Conservation (phyloP, 1,140 invertebrate species). For the Plectrocnemia conspersa region DNA sequence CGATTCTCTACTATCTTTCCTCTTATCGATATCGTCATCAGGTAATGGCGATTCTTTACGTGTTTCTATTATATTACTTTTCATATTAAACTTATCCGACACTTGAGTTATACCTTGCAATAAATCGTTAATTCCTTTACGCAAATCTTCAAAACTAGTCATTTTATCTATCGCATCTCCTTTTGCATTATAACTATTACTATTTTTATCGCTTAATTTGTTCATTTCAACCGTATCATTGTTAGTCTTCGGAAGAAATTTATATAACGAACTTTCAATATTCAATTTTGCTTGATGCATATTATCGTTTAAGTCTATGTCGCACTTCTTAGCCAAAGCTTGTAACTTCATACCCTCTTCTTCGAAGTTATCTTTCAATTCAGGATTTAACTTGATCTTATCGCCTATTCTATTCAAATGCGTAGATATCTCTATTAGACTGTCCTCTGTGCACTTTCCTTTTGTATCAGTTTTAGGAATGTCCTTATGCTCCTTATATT, state of each 20-base stretch:
- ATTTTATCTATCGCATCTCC: conserved; percentile 48
- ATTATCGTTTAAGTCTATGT: conserved; percentile 30
- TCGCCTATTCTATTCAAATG: conserved; percentile 49
- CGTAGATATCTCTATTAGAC: conserved; percentile 48
- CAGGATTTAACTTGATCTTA: conserved; percentile 46
- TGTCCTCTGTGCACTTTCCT: conserved; percentile 48
- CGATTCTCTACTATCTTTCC: conserved; percentile 43
- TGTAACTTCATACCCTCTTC: conserved; percentile 41
- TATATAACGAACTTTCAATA: not conserved
- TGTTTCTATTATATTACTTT: conserved; percentile 32
- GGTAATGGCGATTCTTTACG: conserved; percentile 36
- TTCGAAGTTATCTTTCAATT: conserved; percentile 44
- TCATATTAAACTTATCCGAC: conserved; percentile 47
- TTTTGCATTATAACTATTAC: no score
- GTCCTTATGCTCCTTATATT: not conserved
- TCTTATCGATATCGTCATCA: conserved; percentile 22
- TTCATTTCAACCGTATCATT: no score
- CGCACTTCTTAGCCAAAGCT: conserved; percentile 31
- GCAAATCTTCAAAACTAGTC: conserved; percentile 49
- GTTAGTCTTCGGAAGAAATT: not conserved
- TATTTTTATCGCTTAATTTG: no score
- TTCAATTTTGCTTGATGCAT: no score
- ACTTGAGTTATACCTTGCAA: conserved; percentile 50
- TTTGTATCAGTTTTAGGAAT: not conserved
- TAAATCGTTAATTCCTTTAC: conserved; percentile 50